Evolutionary conservation across 2,797 vertebrate genomes (phyloP), one percentile per base, ranked within the genome.

Genomic region (Scomberomorus guttatus): DNA sequence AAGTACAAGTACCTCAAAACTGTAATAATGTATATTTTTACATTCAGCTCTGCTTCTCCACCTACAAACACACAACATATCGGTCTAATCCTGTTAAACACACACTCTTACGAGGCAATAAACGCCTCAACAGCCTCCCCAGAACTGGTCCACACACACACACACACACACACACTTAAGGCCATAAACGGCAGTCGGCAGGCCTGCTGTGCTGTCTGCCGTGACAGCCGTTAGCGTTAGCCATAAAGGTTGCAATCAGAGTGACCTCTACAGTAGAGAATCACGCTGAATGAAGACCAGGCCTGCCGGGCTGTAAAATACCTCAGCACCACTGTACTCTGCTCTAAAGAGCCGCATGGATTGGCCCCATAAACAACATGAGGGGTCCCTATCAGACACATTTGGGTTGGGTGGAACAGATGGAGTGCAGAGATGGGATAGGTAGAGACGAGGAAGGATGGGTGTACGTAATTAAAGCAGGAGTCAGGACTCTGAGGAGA

Each of bases 201-300:
- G 87, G 75, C 87, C 87, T 76, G 83, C 88, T 86, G 91, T 63
- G 76, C 83, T 59, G 86, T 83, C 85, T 85, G 82, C 75, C 51
- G 0, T 14, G 70, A 61, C 83, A 24, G 71, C 73, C 60, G 79
- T 80, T 74, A 82, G 78, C 32, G 32, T 54, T 62, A 7, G 76
- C 84, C 71, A 24, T 82, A 90, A 90, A 93, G 84, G 83, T 82
- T 70, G 25, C 65, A 79, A 90, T 89, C 82, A 79, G 69, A 68
- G 76, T 90, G 91, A 92, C 92, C 89, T 90, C 90, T 85, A 89
- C 90, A 90, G 93, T 90, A 89, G 58, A 77, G 83, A 57, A 77
- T 39, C 58, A 1, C 1, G 75, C 80, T 82, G 75, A 87, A 88
- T 69, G 77, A 85, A 74, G 76, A 48, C 1, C 52, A 1, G 66